These are phyloP conservation scores for Sebastolobus alascanus DNA, from an alignment of 2,797 vertebrate genomes.

Conservation along the genomic window DNA sequence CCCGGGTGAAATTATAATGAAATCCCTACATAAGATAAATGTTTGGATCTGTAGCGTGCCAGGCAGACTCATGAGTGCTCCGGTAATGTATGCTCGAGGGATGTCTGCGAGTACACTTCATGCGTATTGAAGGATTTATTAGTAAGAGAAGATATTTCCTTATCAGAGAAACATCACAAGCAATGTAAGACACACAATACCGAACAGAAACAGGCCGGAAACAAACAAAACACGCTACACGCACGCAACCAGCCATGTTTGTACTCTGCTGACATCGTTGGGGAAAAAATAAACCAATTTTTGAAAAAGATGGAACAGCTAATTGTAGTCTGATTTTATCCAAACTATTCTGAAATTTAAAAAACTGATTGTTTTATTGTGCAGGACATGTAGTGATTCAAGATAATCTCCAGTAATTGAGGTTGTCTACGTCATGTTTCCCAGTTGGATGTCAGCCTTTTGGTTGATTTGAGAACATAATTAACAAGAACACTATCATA, in stretches of 20 bases:
- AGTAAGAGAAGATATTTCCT: slow-evolving; percentile 29
- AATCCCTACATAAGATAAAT: slow-evolving; percentile 51
- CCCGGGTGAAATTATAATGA: slow-evolving; percentile 67
- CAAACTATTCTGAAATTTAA: neutral
- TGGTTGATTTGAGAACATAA: neutral
- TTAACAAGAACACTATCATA: neutral
- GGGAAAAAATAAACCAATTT: slow-evolving; percentile 4
- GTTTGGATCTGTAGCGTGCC: slow-evolving; percentile 31
- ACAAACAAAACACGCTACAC: neutral
- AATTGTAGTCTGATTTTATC: slow-evolving; percentile 4
- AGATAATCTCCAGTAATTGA: slow-evolving; percentile 1
- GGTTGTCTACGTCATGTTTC: slow-evolving; percentile 7
- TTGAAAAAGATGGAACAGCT: neutral
- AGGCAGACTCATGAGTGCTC: slow-evolving; percentile 40
- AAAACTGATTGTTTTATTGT: slow-evolving; percentile 5
- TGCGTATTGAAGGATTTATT: slow-evolving; percentile 49
- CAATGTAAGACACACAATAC: neutral
- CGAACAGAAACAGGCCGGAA: slow-evolving; percentile 10
- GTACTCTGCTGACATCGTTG: neutral
- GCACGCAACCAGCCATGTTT: neutral
- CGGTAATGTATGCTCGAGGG: slow-evolving; percentile 43
- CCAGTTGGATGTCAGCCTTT: neutral
- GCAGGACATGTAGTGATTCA: slow-evolving; percentile 14
- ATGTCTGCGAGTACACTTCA: slow-evolving; percentile 23
- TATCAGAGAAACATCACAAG: slow-evolving; percentile 17